Evolutionary conservation across 2,113 vertebrate genomes (phyloP).

Genomic region (Aramus guarauna): DNA sequence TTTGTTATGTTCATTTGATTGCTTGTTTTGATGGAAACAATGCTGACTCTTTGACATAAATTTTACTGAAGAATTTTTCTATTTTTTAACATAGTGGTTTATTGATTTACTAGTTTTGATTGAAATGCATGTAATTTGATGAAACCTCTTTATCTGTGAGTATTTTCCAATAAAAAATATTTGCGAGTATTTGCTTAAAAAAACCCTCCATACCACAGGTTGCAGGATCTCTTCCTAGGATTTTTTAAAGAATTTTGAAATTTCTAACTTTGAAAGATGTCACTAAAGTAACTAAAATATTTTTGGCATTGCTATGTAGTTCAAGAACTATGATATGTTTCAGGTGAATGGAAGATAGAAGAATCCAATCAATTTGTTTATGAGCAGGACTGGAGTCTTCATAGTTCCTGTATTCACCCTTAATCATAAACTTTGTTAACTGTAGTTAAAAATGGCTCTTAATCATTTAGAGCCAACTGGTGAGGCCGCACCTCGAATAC

Average conservation of each 20-base stretch:
- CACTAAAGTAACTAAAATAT: neutral
- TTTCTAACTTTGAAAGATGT: neutral
- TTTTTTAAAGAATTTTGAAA: neutral
- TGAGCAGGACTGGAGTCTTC: neutral
- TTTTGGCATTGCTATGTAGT: neutral
- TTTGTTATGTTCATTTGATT: neutral
- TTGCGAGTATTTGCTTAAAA: neutral
- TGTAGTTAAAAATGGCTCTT: neutral
- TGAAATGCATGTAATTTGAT: neutral
- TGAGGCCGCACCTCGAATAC: too few species aligned
- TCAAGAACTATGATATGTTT: neutral
- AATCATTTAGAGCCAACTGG: neutral
- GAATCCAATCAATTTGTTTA: neutral
- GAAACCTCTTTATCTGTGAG: neutral
- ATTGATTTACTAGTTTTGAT: constrained; percentile 15
- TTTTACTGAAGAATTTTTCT: neutral
- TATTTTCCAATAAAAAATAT: neutral
- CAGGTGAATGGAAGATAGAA: neutral
- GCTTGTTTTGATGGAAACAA: constrained; percentile 5
- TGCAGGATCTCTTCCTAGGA: neutral
- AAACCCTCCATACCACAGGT: neutral
- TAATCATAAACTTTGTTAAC: neutral
- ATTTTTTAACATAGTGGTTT: constrained; percentile 10
- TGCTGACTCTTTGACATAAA: neutral
- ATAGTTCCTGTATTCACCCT: neutral